Evolutionary conservation across 2,888 invertebrate genomes (phyloP), one percentile per base, ranked within the genome.

Genomic region (Netelia melanura): DNA sequence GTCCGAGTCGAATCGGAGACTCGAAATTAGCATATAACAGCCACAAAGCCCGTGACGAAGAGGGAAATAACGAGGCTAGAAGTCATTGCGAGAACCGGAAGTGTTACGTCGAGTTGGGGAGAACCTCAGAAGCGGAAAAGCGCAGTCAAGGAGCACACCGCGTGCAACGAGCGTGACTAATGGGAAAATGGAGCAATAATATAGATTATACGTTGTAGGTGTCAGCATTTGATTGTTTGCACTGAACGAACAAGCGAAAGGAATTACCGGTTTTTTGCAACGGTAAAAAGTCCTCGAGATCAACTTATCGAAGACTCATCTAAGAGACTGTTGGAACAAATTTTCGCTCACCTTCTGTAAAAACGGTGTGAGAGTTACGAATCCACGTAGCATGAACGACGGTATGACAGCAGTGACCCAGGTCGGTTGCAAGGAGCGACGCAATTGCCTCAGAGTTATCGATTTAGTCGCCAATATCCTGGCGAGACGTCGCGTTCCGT

Each of bases 361-460:
- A 90, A 97, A 96, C 74, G 97, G 96, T n/a, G 97, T 97, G 71
- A 98, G 94, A 70, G 96, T 96, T 87, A 97, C 96, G 89, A 97
- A 97, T 67, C 97, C 97, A 86, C 97, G 96, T 25, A 97, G 95
- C 92, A 95, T 96, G 91, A 98, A 98, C 90, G 97, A 97, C 0
- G 98, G 98, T 83, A 98, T 96, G 44, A 96, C 95, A 0, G 97
- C 97, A 88, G 96, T 95, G 14, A 98, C 97, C 93, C 96, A 96
- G 44, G 96, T 96, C 1, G 96, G 96, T 84, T 96, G 95, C 81
- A 98, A 92, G 85, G 96, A 96, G 52, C 95, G 95, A 87, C 97
- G 95, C 79, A 98, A 95, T 83, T 96, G 95, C 5, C 96, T 95
- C 71, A 98, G 94, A 88, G 95, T 95, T 25, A 85, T 76, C 14